These are phyloP conservation scores for Heliconius charithonia DNA, from an alignment of 2,888 invertebrate species.

Conservation along the genomic window DNA sequence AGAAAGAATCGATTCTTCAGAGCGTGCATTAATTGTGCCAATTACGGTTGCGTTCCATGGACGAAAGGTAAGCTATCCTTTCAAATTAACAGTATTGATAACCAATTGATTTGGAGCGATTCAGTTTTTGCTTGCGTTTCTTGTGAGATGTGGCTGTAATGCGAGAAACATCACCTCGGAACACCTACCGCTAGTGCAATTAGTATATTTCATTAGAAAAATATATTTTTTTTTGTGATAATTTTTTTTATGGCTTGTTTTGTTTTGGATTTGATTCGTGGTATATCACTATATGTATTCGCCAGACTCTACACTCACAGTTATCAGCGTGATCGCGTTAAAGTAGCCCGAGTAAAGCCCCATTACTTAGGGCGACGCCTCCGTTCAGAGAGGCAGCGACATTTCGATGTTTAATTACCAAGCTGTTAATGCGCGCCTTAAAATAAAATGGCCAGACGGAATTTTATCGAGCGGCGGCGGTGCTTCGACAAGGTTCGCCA, in stretches of 20 bases:
- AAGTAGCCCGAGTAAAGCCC: conserved; percentile 53
- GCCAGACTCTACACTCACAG: conserved; percentile 44
- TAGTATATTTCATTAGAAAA: conserved; percentile 26
- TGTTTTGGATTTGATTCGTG: neutral
- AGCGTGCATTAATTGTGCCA: conserved; percentile 72
- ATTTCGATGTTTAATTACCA: conserved; percentile 78
- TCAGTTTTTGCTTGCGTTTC: conserved; percentile 64
- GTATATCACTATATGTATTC: conserved; percentile 2
- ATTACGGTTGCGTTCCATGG: conserved; percentile 65
- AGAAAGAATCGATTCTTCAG: conserved; percentile 70
- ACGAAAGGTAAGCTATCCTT: conserved; percentile 63
- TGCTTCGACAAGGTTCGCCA: conserved; percentile 47
- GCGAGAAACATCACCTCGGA: conserved; percentile 44
- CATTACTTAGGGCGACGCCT: conserved; percentile 73
- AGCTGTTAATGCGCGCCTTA: conserved; percentile 67
- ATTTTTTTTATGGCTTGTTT: neutral
- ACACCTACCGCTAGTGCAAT: conserved; percentile 48
- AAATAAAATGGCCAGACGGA: conserved; percentile 68
- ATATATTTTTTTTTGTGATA: neutral
- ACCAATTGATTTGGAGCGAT: conserved; percentile 75
- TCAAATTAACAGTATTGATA: conserved; percentile 80
- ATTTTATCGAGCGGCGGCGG: conserved; percentile 64
- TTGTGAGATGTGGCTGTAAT: conserved; percentile 52
- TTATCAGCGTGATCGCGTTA: conserved; percentile 48
- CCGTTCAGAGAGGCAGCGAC: conserved; percentile 59